phyloP scores from a whole-genome alignment of 2,113 vertebrate species.

The Butorides virescens region DNA sequence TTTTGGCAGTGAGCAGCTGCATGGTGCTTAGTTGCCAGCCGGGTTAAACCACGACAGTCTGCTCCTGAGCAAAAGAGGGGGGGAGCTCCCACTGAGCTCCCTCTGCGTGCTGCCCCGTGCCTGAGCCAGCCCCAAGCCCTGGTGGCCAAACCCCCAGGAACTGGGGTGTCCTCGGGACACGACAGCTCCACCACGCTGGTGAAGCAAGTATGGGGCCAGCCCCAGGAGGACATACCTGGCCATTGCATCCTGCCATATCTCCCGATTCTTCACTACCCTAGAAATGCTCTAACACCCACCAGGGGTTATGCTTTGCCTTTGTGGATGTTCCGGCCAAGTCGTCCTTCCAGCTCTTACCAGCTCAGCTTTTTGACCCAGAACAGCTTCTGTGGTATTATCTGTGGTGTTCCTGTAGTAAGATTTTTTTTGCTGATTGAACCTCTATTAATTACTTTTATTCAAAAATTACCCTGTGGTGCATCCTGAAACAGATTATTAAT shows the following conservation, averaged over 20 bases:
- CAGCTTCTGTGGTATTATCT: not conserved
- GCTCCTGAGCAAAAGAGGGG: not conserved
- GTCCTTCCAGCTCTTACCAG: not conserved
- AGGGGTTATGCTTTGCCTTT: not conserved
- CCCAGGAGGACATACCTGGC: not conserved
- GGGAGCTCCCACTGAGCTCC: not conserved
- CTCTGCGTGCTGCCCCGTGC: rapidly evolving
- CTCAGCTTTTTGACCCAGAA: not conserved
- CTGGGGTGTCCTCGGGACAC: rapidly evolving
- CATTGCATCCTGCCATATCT: not conserved
- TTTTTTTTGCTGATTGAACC: not conserved
- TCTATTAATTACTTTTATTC: not conserved
- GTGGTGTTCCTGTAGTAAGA: not conserved
- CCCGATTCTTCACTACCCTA: rapidly evolving
- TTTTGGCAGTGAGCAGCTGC: not conserved
- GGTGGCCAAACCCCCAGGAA: not conserved
- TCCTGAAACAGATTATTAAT: not conserved
- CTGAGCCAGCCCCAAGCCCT: not conserved
- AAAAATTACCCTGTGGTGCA: not conserved
- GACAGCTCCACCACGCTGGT: rapidly evolving
- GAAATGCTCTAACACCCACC: not conserved
- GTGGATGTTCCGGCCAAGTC: not conserved
- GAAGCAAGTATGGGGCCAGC: rapidly evolving
- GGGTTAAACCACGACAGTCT: not conserved
- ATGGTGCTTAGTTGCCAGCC: too few relatives aligned